Conservation (phyloP, 2,797 vertebrate genomes). For the Ambastaia sidthimunki region DNA sequence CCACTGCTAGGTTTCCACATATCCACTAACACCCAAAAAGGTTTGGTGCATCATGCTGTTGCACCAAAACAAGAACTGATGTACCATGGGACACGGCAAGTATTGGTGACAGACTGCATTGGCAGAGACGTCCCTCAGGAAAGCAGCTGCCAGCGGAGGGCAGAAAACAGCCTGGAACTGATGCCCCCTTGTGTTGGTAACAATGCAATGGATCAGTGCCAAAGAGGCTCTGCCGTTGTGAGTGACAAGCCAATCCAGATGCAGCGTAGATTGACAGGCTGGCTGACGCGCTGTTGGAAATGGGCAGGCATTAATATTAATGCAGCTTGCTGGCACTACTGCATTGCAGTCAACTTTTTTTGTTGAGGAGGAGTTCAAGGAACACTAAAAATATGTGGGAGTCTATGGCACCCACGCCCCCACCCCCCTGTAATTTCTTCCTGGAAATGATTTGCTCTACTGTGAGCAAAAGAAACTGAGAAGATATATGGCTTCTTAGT, state of each 20-base stretch:
- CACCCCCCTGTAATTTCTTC: not conserved
- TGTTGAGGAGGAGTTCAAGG: slow-evolving; percentile 62
- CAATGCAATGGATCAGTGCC: not conserved
- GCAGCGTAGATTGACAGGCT: slow-evolving; percentile 72
- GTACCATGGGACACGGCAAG: not conserved
- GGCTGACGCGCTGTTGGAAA: slow-evolving; percentile 72
- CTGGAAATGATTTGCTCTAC: slow-evolving; percentile 14
- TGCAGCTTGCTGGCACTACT: slow-evolving; percentile 74
- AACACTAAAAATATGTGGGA: slow-evolving; percentile 31
- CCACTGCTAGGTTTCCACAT: not conserved
- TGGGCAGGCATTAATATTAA: slow-evolving; percentile 79
- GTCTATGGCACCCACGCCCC: slow-evolving; percentile 1
- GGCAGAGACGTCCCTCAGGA: not conserved
- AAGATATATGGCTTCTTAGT: slow-evolving; percentile 14
- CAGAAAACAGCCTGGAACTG: not conserved
- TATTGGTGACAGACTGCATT: slow-evolving; percentile 2
- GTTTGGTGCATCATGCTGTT: not conserved
- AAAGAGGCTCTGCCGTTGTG: slow-evolving; percentile 59
- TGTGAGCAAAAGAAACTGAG: not conserved
- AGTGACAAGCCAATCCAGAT: slow-evolving; percentile 57
- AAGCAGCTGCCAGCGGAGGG: not conserved
- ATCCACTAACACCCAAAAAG: not conserved
- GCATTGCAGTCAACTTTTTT: slow-evolving; percentile 79
- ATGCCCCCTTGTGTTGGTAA: slow-evolving; percentile 5
- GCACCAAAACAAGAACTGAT: not conserved